These are phyloP conservation scores for Eupeodes latifasciatus DNA, from an alignment of 2,888 invertebrate genomes.

Conservation along the genomic window DNA sequence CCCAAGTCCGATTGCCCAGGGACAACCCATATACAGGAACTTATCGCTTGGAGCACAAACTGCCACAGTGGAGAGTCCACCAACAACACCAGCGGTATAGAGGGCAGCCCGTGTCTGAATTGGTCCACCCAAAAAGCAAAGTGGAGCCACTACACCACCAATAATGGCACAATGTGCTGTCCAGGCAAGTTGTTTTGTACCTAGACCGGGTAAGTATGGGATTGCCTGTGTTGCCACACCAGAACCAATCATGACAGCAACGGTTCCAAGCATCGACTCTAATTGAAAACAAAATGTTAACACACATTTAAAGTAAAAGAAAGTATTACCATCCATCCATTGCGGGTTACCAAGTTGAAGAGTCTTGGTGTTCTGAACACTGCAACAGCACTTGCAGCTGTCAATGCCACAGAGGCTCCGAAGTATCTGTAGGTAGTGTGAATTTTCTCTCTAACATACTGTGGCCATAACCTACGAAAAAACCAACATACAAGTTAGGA, in stretches of 20 bases:
- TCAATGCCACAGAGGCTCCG: too few species aligned
- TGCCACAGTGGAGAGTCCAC: conserved; percentile 96
- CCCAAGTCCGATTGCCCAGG: conserved; percentile 97
- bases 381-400: too few species aligned
- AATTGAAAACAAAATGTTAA: not conserved
- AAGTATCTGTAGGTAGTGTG: conserved; percentile 92
- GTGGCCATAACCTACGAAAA: conserved; percentile 93
- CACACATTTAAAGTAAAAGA: conserved; percentile 78
- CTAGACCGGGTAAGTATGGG: conserved; percentile 88
- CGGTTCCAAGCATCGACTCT: conserved; percentile 89
- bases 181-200: conserved; percentile 89
- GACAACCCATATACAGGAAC: conserved; percentile 97
- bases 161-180: conserved; percentile 92
- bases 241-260: conserved; percentile 96
- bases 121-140: conserved; percentile 96
- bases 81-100: conserved; percentile 98
- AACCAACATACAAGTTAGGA: not conserved
- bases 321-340: conserved; percentile 80
- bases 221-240: conserved; percentile 93
- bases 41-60: conserved; percentile 98
- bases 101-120: conserved; percentile 94
- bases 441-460: conserved; percentile 95
- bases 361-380: too few species aligned
- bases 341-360: too few species aligned
- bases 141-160: conserved; percentile 96